Evolutionary conservation across 2,888 invertebrate genomes (phyloP).

Genomic region (Sinotaia quadrata): DNA sequence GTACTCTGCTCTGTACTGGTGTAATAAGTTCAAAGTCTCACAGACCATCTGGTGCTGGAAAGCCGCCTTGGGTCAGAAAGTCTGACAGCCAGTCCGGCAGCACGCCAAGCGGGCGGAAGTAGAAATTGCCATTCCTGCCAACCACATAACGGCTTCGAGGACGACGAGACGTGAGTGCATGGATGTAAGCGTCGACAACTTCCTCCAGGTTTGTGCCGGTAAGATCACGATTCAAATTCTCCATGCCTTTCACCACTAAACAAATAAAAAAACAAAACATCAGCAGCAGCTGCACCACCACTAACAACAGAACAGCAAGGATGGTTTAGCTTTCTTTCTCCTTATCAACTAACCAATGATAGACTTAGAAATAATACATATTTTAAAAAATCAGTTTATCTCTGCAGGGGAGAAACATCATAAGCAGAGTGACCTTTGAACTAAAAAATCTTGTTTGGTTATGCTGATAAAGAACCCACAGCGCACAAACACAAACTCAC

Average conservation of each 20-base stretch:
- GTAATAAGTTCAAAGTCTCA: no score
- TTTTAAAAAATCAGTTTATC: no score
- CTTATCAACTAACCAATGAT: no score
- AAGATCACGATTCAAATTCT: slow-evolving; percentile 23
- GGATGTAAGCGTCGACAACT: slow-evolving; percentile 58
- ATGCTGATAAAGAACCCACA: no score
- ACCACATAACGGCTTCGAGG: slow-evolving; percentile 53
- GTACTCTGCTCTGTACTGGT: no score
- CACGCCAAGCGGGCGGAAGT: slow-evolving; percentile 48
- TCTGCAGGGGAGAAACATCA: no score
- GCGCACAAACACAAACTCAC: no score
- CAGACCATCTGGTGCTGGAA: neutral
- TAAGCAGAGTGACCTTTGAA: no score
- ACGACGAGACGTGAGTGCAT: slow-evolving; percentile 52
- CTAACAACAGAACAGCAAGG: no score
- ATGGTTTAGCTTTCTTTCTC: no score
- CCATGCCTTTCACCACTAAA: slow-evolving; percentile 9
- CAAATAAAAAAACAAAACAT: neutral
- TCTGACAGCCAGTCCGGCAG: slow-evolving; percentile 54
- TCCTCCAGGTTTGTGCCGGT: slow-evolving; percentile 39
- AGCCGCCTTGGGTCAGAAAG: slow-evolving; percentile 25
- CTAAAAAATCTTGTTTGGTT: no score
- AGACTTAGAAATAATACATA: no score
- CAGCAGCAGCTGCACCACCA: neutral
- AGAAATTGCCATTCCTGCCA: slow-evolving; percentile 52